A percentile compares a stretch with the other conserved stretches of the same genome.
phyloP scores from a whole-genome alignment of 1,140 invertebrate genomes.

The Drosophila melanogaster region Release_6_plus_ISO1_MT NT_033777.3:20599501-20600000 shows the following conservation, averaged over 20 bases:
- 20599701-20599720: background rate
- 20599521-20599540: conserved; percentile 22
- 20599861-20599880: conserved; percentile 81
- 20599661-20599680: no score
- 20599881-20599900: conserved; percentile 75
- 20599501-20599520: conserved; percentile 18
- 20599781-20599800: conserved; percentile 69
- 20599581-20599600: conserved; percentile 21
- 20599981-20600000: conserved; percentile 74
- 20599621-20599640: background rate
- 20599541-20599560: conserved; percentile 29
- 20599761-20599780: conserved; percentile 27
- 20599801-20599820: conserved; percentile 61
- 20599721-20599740: background rate
- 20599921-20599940: background rate
- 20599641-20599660: no score
- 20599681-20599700: no score
- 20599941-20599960: conserved; percentile 14
- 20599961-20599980: conserved; percentile 68
- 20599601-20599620: conserved; percentile 8
- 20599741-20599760: background rate
- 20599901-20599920: conserved; percentile 52
- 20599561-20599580: conserved; percentile 18
- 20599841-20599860: conserved; percentile 42
- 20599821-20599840: conserved; percentile 33